phyloP scores from a whole-genome alignment of 2,888 invertebrate genomes.

The Ormyrus thymus region DNA sequence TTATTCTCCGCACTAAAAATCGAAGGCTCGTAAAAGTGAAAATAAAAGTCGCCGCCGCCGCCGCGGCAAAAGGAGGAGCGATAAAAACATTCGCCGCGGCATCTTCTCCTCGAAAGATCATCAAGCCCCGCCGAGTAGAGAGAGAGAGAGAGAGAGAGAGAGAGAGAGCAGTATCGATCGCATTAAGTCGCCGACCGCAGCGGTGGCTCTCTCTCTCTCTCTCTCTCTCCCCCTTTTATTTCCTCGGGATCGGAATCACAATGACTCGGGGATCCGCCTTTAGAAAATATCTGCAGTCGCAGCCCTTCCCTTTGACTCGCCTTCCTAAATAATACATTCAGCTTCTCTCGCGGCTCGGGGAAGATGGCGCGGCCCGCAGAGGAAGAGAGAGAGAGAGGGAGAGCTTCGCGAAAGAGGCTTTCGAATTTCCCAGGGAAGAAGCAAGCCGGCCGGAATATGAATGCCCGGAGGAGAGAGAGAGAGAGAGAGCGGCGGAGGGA shows the following conservation, averaged over 20 bases:
- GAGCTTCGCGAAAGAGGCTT: slow-evolving; percentile 55
- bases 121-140: slow-evolving; percentile 12
- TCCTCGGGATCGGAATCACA: slow-evolving; percentile 43
- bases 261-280: slow-evolving; percentile 51
- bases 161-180: slow-evolving; percentile 28
- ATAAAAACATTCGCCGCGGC: background rate
- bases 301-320: slow-evolving; percentile 35
- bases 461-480: slow-evolving; percentile 48
- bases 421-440: slow-evolving; percentile 50
- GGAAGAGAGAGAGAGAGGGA: background rate
- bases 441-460: slow-evolving; percentile 31
- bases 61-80: background rate
- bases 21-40: no score
- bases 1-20: no score
- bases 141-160: no score
- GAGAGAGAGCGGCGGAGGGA: slow-evolving; percentile 37
- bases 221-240: slow-evolving; percentile 31
- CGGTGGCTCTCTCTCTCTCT: background rate
- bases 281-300: slow-evolving; percentile 51
- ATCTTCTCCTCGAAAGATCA: slow-evolving; percentile 34
- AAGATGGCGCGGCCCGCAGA: background rate
- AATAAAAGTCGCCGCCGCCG: background rate
- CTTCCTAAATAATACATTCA: slow-evolving; percentile 37
- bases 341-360: no score
- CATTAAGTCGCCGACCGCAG: slow-evolving; percentile 33